Evolutionary conservation across 2,113 vertebrate genomes (phyloP).

Genomic region (Charina bottae): DNA sequence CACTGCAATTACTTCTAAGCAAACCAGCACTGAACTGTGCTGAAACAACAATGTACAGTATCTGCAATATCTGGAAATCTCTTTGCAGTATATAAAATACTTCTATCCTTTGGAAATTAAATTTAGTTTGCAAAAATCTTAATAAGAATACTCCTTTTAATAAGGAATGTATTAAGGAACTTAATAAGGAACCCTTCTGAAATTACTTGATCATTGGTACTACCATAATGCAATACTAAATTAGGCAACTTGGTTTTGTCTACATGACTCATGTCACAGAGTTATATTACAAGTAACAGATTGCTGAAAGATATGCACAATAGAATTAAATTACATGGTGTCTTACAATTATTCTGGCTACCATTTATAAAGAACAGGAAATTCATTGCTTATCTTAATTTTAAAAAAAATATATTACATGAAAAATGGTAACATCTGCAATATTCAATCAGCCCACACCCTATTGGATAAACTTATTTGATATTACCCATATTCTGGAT

Average conservation of each 20-base stretch:
- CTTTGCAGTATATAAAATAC: neutral
- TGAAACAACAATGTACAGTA: neutral
- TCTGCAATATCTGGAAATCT: neutral
- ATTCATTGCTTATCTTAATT: neutral
- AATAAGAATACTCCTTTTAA: neutral
- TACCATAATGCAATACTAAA: neutral
- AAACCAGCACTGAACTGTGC: neutral
- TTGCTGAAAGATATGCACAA: neutral
- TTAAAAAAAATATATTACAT: neutral
- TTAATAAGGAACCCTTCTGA: neutral
- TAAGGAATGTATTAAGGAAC: neutral
- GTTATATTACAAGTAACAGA: neutral
- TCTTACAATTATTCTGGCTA: neutral
- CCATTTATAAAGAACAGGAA: neutral
- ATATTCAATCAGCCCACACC: neutral
- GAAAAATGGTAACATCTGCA: neutral
- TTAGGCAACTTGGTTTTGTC: neutral
- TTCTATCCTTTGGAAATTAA: neutral
- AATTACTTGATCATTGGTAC: neutral
- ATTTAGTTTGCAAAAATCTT: neutral
- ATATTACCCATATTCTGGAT: neutral
- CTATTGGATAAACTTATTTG: neutral
- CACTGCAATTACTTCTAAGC: neutral
- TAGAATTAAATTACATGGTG: neutral
- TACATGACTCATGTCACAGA: neutral